Evolutionary conservation across 1,140 invertebrate genomes (phyloP).

Genomic region (Zaprionus taronus): DNA sequence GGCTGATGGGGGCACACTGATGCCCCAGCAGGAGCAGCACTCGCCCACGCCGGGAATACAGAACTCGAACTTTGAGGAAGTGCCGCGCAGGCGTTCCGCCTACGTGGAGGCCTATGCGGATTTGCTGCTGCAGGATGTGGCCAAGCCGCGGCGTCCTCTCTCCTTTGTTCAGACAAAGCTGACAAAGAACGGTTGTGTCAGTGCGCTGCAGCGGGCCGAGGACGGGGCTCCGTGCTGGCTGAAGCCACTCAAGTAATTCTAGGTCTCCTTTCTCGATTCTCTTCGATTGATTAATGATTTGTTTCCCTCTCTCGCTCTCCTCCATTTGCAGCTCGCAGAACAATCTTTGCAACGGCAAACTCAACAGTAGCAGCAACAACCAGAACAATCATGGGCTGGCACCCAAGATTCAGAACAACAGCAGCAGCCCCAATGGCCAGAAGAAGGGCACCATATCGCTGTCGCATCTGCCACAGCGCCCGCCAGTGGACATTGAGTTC

Average conservation of each 20-base stretch:
- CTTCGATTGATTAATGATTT: neutral
- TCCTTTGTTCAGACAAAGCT: conserved; percentile 70
- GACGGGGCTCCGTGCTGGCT: conserved; percentile 46
- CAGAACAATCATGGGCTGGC: conserved; percentile 84
- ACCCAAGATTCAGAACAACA: conserved; percentile 88
- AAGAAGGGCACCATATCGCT: conserved; percentile 87
- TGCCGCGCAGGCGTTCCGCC: conserved; percentile 40
- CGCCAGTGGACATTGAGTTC: conserved; percentile 95
- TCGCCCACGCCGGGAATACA: conserved; percentile 29
- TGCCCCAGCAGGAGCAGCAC: conserved; percentile 2
- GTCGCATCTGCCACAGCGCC: conserved; percentile 91
- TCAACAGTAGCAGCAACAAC: conserved; percentile 65
- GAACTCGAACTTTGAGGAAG: conserved; percentile 48
- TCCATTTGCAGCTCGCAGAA: conserved; percentile 87
- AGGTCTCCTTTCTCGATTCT: neutral
- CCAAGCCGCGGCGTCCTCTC: conserved; percentile 49
- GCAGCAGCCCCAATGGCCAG: conserved; percentile 86
- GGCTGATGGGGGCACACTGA: conserved; percentile 32
- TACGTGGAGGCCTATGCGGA: conserved; percentile 57
- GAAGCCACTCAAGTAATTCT: conserved; percentile 45
- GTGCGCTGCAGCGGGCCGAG: conserved; percentile 48
- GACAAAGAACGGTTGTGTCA: conserved; percentile 74
- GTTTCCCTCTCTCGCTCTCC: neutral
- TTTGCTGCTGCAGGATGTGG: conserved; percentile 47
- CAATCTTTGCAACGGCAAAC: conserved; percentile 89